A percentile compares a stretch with the other conserved stretches of the same genome.
These are phyloP conservation scores for Ariolimax columbianus DNA, from an alignment of 2,888 invertebrate species.

Conservation along the genomic window DNA sequence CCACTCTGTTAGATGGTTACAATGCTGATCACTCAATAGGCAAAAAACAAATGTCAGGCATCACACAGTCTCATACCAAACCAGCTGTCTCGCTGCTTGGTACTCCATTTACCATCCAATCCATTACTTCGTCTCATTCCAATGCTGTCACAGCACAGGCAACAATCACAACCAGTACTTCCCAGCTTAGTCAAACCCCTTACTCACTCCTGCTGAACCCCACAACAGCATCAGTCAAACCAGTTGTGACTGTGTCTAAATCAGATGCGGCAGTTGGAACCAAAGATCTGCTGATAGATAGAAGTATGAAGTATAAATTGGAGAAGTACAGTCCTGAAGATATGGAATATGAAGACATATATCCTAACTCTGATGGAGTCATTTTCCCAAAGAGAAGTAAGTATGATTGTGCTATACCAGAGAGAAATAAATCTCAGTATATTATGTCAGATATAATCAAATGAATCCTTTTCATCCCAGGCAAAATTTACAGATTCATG, in stretches of 20 bases:
- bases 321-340: slow-evolving; percentile 44
- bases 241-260: neutral
- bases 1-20: neutral
- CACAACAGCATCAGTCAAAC: neutral
- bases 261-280: slow-evolving; percentile 22
- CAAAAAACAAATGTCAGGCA: neutral
- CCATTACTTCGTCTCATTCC: neutral
- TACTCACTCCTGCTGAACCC: neutral
- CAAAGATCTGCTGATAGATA: neutral
- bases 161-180: neutral
- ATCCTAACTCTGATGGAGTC: slow-evolving; percentile 20
- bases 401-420: neutral
- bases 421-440: neutral
- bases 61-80: neutral
- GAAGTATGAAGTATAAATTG: neutral
- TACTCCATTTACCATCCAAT: neutral
- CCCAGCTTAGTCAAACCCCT: neutral
- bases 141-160: neutral
- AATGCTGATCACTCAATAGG: neutral
- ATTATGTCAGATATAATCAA: no score
- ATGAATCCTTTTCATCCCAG: no score
- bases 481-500: no score
- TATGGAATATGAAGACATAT: slow-evolving; percentile 40
- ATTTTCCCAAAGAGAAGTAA: slow-evolving; percentile 39
- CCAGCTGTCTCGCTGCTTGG: slow-evolving; percentile 12